phyloP scores from a whole-genome alignment of 2,113 vertebrate genomes.

The Zeus faber region DNA sequence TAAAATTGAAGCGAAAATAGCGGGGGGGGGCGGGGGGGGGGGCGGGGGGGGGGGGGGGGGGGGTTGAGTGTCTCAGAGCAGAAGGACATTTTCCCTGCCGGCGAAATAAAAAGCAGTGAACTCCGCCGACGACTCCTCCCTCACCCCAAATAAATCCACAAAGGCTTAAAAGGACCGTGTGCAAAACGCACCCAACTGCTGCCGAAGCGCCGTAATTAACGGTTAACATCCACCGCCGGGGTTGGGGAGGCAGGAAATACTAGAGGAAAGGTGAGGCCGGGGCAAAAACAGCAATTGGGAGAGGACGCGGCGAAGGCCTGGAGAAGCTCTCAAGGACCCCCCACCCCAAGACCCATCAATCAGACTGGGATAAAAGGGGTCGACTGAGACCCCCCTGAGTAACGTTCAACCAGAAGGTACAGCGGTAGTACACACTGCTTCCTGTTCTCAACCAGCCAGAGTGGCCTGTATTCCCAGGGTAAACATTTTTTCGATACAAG shows the following conservation, averaged over 20 bases:
- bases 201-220: slow-evolving; percentile 58
- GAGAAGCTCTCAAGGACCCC: slow-evolving; percentile 43
- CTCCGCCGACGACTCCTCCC: too few species aligned
- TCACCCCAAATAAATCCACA: too few species aligned
- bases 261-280: slow-evolving; percentile 35
- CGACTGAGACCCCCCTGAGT: slow-evolving; percentile 46
- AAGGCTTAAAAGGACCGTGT: neutral
- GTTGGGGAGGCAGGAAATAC: slow-evolving; percentile 18
- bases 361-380: slow-evolving; percentile 67
- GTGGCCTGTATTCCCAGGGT: too few species aligned
- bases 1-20: too few species aligned
- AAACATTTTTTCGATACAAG: too few species aligned
- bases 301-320: slow-evolving; percentile 51
- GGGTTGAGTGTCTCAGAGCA: too few species aligned
- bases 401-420: slow-evolving; percentile 57
- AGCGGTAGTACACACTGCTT: slow-evolving; percentile 58
- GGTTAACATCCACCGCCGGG: slow-evolving; percentile 39
- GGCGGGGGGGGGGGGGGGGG: too few species aligned
- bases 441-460: slow-evolving; percentile 45
- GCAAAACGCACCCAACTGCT: slow-evolving; percentile 20
- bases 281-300: slow-evolving; percentile 51
- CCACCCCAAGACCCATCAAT: slow-evolving; percentile 61
- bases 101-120: too few species aligned
- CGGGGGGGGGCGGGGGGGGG: too few species aligned
- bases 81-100: too few species aligned